These are phyloP conservation scores for Eulemur rubriventer DNA, from an alignment of 2,797 vertebrate species.

Conservation along the genomic window DNA sequence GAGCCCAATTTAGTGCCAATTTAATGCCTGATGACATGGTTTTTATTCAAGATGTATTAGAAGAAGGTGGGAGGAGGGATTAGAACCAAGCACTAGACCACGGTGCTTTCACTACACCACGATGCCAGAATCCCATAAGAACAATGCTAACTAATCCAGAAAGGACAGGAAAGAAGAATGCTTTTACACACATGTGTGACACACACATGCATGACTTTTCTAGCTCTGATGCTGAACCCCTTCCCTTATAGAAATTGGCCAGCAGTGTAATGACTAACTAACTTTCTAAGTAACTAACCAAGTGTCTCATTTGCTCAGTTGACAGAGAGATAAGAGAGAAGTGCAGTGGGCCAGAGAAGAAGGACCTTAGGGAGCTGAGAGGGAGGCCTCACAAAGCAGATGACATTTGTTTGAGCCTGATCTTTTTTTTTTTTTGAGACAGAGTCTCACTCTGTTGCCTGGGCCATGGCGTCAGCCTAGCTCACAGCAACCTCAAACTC, in stretches of 20 bases:
- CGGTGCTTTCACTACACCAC: background rate
- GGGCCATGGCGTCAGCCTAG: no score
- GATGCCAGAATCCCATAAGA: background rate
- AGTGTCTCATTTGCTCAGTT: background rate
- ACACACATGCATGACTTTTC: background rate
- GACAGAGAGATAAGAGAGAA: background rate
- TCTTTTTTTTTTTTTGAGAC: background rate
- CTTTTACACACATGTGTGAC: background rate
- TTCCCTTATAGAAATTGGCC: background rate
- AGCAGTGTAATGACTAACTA: background rate
- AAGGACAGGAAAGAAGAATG: background rate
- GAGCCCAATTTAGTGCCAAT: background rate
- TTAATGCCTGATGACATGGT: background rate
- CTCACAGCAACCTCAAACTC: no score
- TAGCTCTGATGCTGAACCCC: background rate
- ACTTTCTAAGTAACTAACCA: background rate
- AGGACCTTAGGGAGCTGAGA: background rate
- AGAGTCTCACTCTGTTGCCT: no score
- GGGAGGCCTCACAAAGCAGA: background rate
- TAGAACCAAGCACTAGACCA: background rate
- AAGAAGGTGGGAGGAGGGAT: background rate
- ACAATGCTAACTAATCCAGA: background rate
- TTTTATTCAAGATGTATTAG: background rate
- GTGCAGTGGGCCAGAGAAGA: background rate
- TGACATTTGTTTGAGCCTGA: background rate